phyloP scores from a whole-genome alignment of 2,888 invertebrate genomes.

The Morpho achilles region DNA sequence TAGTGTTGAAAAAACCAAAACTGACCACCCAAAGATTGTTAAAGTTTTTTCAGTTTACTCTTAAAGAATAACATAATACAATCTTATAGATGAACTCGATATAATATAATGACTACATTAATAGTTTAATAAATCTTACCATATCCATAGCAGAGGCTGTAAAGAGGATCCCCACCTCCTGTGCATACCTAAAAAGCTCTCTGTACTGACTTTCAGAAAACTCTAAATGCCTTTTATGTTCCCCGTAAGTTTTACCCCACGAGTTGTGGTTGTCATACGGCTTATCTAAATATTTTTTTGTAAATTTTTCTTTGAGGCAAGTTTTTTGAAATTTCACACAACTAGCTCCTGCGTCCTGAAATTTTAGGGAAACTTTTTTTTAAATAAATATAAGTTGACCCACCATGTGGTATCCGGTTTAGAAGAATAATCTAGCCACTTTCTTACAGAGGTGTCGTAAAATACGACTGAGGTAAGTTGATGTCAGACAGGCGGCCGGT shows the following conservation, averaged over 20 bases:
- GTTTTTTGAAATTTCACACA: conserved; percentile 94
- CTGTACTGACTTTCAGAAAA: conserved; percentile 83
- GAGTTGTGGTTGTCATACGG: conserved; percentile 83
- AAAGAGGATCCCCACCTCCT: conserved; percentile 82
- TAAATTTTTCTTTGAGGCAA: conserved; percentile 85
- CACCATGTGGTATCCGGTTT: too few relatives aligned
- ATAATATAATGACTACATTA: too few relatives aligned
- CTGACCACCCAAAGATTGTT: too few relatives aligned
- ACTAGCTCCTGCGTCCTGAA: conserved; percentile 85
- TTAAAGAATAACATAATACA: too few relatives aligned
- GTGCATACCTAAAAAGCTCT: conserved; percentile 82
- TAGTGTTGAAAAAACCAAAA: too few relatives aligned
- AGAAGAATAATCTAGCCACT: too few relatives aligned
- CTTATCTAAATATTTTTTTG: conserved; percentile 80
- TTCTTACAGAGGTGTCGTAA: too few relatives aligned
- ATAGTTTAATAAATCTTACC: conserved; percentile 62
- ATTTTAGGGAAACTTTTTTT: conserved; percentile 24
- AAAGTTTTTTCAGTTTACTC: too few relatives aligned
- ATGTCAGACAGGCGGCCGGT: too few relatives aligned
- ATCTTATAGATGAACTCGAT: too few relatives aligned
- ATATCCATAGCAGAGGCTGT: conserved; percentile 91
- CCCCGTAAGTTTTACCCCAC: conserved; percentile 89
- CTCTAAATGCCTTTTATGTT: conserved; percentile 86
- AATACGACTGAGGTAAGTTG: too few relatives aligned
- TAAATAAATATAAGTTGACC: too few relatives aligned